Conservation (phyloP, 2,797 vertebrate genomes). For the Gymnoscopelus braueri region DNA sequence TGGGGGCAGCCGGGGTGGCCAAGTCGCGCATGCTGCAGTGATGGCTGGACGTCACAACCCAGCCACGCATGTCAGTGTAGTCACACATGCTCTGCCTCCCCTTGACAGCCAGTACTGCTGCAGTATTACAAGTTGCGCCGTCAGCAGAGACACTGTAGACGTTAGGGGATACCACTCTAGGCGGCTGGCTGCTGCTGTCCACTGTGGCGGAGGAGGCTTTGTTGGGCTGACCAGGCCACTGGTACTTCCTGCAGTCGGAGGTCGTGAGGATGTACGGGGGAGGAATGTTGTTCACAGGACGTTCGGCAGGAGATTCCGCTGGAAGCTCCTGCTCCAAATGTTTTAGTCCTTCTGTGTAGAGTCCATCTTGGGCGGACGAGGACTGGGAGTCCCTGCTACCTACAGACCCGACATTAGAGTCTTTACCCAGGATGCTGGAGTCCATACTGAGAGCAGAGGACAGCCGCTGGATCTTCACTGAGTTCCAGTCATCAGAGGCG, state of each 20-base stretch:
- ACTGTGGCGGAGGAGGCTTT: slow-evolving; percentile 72
- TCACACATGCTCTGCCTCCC: slow-evolving; percentile 93
- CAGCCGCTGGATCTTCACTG: slow-evolving; percentile 68
- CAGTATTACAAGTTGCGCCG: slow-evolving; percentile 80
- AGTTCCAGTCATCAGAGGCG: slow-evolving; percentile 76
- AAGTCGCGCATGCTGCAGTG: slow-evolving; percentile 93
- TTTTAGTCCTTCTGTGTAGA: slow-evolving; percentile 73
- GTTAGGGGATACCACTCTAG: slow-evolving; percentile 82
- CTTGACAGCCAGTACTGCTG: slow-evolving; percentile 62
- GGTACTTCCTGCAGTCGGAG: slow-evolving; percentile 93
- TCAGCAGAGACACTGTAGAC: slow-evolving; percentile 84
- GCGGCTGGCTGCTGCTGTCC: slow-evolving; percentile 78
- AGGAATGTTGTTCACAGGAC: slow-evolving; percentile 77
- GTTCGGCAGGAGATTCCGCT: slow-evolving; percentile 80
- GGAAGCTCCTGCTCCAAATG: slow-evolving; percentile 74
- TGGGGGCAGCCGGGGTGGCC: slow-evolving; percentile 82
- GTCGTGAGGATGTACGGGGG: slow-evolving; percentile 86
- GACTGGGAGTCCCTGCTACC: slow-evolving; percentile 61
- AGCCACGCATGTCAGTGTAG: slow-evolving; percentile 95
- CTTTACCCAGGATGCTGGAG: neutral
- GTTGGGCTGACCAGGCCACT: slow-evolving; percentile 85
- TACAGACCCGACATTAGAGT: slow-evolving; percentile 75
- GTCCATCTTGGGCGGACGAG: slow-evolving; percentile 49
- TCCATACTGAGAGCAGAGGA: slow-evolving; percentile 60
- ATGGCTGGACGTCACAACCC: slow-evolving; percentile 97